phyloP scores from a whole-genome alignment of 2,888 invertebrate genomes.

The Drosophila setosimentum region DNA sequence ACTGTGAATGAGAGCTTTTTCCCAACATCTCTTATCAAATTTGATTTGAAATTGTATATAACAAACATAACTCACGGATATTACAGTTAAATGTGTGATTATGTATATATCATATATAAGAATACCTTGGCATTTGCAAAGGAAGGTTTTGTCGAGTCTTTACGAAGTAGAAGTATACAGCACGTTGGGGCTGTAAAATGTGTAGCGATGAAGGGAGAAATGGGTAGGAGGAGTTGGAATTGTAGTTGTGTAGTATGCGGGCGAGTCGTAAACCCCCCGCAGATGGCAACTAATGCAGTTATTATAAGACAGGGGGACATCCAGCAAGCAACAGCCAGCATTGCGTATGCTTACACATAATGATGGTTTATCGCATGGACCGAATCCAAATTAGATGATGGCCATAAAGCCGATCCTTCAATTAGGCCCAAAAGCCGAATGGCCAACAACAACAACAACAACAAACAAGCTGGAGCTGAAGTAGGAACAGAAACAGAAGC shows the following conservation, averaged over 20 bases:
- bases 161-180: background rate
- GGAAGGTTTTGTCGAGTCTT: constrained; percentile 5
- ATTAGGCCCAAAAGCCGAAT: constrained; percentile 52
- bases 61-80: background rate
- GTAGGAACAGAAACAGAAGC: background rate
- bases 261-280: constrained; percentile 28
- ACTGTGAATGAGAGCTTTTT: background rate
- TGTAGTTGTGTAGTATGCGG: background rate
- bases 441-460: constrained; percentile 37
- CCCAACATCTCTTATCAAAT: background rate
- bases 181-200: constrained; percentile 1
- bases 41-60: background rate
- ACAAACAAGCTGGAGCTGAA: background rate
- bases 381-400: constrained; percentile 62
- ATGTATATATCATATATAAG: background rate
- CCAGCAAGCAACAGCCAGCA: background rate
- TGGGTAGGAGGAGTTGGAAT: background rate
- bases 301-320: constrained; percentile 26
- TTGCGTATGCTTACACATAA: constrained; percentile 32
- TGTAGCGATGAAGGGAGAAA: background rate
- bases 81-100: background rate
- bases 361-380: constrained; percentile 59
- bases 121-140: constrained; percentile 4
- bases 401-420: constrained; percentile 58
- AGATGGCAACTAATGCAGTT: constrained; percentile 57